Base-by-base conservation (phyloP, 2,888 invertebrate genomes). In the Carabus problematicus region DNA sequence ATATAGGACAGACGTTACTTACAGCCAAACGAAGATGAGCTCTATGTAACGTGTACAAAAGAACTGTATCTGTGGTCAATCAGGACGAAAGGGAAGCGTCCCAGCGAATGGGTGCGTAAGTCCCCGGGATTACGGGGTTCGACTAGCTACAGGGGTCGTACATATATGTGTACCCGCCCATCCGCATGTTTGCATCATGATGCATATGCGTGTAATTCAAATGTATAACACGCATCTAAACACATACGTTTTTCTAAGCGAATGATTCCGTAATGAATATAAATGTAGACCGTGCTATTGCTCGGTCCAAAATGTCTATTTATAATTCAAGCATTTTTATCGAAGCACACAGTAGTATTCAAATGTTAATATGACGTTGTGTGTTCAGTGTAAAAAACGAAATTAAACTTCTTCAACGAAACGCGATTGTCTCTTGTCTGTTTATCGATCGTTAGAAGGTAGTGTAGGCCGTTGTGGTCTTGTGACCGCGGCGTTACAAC, bases 401-500 rank as follows among this genome's bases (percentile, higher is more conserved):
- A n/a, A n/a, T n/a, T n/a, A n/a, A n/a, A n/a, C n/a, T n/a, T n/a
- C n/a, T n/a, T n/a, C n/a, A n/a, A n/a, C n/a, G n/a, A n/a, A n/a
- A n/a, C n/a, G n/a, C n/a, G n/a, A n/a, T n/a, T n/a, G n/a, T n/a
- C n/a, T n/a, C n/a, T n/a, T n/a, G n/a, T n/a, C n/a, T n/a, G n/a
- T n/a, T n/a, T n/a, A n/a, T n/a, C n/a, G n/a, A n/a, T n/a, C n/a
- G n/a, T n/a, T n/a, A n/a, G n/a, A n/a, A n/a, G n/a, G n/a, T n/a
- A n/a, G 43, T n/a, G n/a, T n/a, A n/a, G 42, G 8, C 8, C 12
- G 43, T n/a, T 43, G 43, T 43, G 43, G 11, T 3, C 12, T 11
- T 43, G 43, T 43, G 43, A 43, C 43, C 43, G 43, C 43, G 43
- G 43, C 43, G 12, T 43, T n/a, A 43, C 43, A 12, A 43, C 43